Base-by-base conservation (phyloP, 1,140 invertebrate species). In the Copidosoma floridanum region DNA sequence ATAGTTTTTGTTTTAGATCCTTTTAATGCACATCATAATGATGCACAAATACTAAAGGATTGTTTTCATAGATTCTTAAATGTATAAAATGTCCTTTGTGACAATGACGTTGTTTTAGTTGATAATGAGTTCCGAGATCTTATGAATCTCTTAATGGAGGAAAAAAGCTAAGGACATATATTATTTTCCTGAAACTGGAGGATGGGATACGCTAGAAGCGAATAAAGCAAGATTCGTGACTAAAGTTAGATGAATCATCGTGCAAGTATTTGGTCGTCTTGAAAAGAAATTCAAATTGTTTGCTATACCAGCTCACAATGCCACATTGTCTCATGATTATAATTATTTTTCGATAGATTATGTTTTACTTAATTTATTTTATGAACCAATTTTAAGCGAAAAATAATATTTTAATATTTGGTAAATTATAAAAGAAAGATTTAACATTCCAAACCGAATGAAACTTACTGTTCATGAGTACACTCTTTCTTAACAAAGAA, bases 151-250 rank as follows among this genome's bases (percentile, higher is more conserved):
- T 20, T 10, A 38, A 21, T 5, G 55, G 38, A 47, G 24, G n/a
- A 16, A 37, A 48, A 23, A 8, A 35, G 18, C 48, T 46, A 37
- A 14, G 26, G 3, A 29, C 47, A n/a, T n/a, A n/a, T n/a, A n/a
- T 41, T 24, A 46, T 38, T 53, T 11, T 56, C 50, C 41, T 27
- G 18, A 21, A 16, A 20, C 40, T 14, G 47, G 43, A 3, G 21
- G 52, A 38, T 16, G 23, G 11, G 24, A 56, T 20, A 56, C 24
- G 7, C 6, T 58, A 24, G 37, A 58, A 26, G 56, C 23, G 26
- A 58, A 58, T 27, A 16, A 4, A 3, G 38, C 35, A 12, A 40
- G 56, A 58, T 58, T 58, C 32, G 35, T 58, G 5, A 58, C 56
- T 12, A 58, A 50, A 58, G 5, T 12, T 41, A 18, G 56, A 6